Percentiles rank a stretch among this genome's conserved stretches.
Conservation (phyloP, 1,140 invertebrate genomes). For the Drosophila ohnishii region DNA sequence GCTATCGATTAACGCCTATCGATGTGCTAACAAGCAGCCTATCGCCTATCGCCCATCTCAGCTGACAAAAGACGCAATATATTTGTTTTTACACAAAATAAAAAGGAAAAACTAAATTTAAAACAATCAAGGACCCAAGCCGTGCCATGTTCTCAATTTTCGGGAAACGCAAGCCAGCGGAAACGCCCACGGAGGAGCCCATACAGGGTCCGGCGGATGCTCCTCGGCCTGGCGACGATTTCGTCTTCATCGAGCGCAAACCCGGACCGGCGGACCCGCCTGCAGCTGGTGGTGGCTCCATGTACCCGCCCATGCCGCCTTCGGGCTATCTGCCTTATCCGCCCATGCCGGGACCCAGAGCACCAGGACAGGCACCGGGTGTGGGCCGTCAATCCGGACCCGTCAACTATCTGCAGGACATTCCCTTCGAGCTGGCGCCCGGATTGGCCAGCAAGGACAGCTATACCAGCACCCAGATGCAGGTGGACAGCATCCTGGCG, state of each 20-base stretch:
- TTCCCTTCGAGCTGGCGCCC: constrained; percentile 77
- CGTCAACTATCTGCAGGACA: constrained; percentile 72
- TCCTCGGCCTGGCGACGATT: constrained; percentile 61
- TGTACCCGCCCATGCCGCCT: constrained; percentile 75
- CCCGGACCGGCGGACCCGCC: constrained; percentile 32
- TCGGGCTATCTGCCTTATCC: constrained; percentile 64
- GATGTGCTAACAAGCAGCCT: background rate
- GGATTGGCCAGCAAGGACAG: constrained; percentile 57
- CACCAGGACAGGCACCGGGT: background rate
- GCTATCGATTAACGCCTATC: background rate
- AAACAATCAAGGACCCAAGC: background rate
- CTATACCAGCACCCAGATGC: constrained; percentile 60
- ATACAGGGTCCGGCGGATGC: constrained; percentile 71
- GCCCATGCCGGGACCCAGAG: constrained; percentile 35
- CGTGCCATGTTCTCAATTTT: constrained; percentile 71
- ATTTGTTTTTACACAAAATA: constrained; percentile 4
- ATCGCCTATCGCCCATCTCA: constrained; percentile 21
- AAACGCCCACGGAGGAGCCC: constrained; percentile 68
- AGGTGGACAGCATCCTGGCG: constrained; percentile 76
- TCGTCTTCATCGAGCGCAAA: constrained; percentile 76
- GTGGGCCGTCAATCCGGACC: constrained; percentile 14
- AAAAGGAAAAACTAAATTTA: constrained; percentile 3
- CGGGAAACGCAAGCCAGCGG: constrained; percentile 69
- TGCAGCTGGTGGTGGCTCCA: constrained; percentile 18
- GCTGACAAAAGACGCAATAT: constrained; percentile 23